A percentile compares a stretch with the other conserved stretches of the same genome.
These are phyloP conservation scores for Diabrotica undecimpunctata DNA, from an alignment of 1,140 invertebrate genomes.

Conservation along the genomic window DNA sequence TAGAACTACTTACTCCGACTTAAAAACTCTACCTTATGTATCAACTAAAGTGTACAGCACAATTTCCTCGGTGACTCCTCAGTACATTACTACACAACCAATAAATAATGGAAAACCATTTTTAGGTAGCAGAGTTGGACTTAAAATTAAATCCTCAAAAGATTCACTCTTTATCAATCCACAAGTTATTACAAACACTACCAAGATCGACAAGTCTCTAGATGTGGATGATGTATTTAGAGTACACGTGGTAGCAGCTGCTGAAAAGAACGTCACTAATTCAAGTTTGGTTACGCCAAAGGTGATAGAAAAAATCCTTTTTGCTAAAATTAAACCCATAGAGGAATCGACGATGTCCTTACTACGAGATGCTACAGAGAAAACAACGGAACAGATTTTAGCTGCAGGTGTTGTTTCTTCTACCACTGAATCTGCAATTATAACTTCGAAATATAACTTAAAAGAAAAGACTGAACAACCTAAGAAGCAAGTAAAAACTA, in stretches of 20 bases:
- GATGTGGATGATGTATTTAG: background rate
- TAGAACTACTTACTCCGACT: constrained; percentile 40
- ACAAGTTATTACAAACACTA: background rate
- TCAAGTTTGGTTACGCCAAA: background rate
- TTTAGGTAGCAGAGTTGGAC: constrained; percentile 36
- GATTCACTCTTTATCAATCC: background rate
- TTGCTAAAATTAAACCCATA: background rate
- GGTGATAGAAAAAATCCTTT: background rate
- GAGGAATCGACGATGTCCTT: background rate
- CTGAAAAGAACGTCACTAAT: background rate
- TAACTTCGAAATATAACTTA: background rate
- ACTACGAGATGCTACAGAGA: background rate
- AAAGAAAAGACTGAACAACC: no score
- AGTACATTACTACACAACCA: constrained; percentile 36
- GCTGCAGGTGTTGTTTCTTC: background rate
- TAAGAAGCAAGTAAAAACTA: background rate
- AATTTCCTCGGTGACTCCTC: constrained; percentile 42
- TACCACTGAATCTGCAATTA: background rate
- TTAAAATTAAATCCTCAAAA: constrained; percentile 15
- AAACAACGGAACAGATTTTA: background rate
- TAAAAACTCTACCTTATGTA: constrained; percentile 35
- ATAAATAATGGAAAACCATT: constrained; percentile 44
- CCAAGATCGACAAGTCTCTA: constrained; percentile 1
- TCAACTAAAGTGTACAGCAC: constrained; percentile 27
- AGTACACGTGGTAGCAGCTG: background rate